A percentile compares a stretch with the other conserved stretches of the same genome.
phyloP scores from a whole-genome alignment of 2,113 vertebrate genomes.

The Brachyistius frenatus region DNA sequence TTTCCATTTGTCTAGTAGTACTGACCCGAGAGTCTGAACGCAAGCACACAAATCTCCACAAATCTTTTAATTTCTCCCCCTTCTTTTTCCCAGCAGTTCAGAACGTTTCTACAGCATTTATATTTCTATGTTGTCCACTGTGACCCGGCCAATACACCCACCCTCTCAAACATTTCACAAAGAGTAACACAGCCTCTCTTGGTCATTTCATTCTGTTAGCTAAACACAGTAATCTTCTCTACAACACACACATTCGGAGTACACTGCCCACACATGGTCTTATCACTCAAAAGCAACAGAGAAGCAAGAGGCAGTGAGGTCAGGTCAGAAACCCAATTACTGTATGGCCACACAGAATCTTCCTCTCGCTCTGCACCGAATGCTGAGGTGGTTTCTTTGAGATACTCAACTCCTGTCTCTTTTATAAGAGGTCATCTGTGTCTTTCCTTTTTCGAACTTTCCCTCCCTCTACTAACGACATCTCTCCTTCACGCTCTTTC shows the following conservation, averaged over 20 bases:
- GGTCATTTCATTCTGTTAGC: conserved; percentile 68
- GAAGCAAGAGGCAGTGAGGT: conserved; percentile 66
- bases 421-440: conserved; percentile 51
- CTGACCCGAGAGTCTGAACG: conserved; percentile 54
- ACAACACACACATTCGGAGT: conserved; percentile 47
- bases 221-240: conserved; percentile 67
- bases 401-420: conserved; percentile 49
- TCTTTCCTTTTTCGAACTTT: conserved; percentile 51
- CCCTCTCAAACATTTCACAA: conserved; percentile 65
- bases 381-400: conserved; percentile 39
- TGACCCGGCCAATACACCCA: conserved; percentile 69
- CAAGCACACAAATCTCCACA: conserved; percentile 36
- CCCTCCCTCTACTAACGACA: conserved; percentile 27
- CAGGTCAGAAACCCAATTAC: conserved; percentile 80
- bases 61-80: conserved; percentile 53
- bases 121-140: conserved; percentile 58
- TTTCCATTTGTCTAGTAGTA: conserved; percentile 50
- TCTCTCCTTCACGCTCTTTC: conserved; percentile 57
- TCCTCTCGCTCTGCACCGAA: conserved; percentile 27
- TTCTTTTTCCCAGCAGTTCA: conserved; percentile 53
- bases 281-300: conserved; percentile 75
- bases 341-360: conserved; percentile 48
- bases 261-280: conserved; percentile 76
- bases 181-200: conserved; percentile 63
- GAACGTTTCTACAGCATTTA: conserved; percentile 52